Evolutionary conservation across 2,113 vertebrate genomes (phyloP).

Genomic region (Ophthalmolycus amberensis): DNA sequence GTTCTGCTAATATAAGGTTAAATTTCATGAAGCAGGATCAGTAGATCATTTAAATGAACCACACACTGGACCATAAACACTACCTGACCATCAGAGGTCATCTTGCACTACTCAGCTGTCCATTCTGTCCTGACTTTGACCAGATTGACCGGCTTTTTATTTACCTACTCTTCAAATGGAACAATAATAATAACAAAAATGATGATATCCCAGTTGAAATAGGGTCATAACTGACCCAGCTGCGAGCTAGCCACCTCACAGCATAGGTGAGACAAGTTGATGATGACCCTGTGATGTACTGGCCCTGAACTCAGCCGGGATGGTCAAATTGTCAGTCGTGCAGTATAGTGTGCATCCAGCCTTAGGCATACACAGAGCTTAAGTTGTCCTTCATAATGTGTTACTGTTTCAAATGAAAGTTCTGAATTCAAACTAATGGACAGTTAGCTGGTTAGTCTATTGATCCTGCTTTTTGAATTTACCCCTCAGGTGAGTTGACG

Average conservation of each 20-base stretch:
- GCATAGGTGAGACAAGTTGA: background rate
- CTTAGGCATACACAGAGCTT: conserved; percentile 21
- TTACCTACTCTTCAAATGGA: background rate
- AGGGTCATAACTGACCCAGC: background rate
- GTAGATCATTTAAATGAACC: conserved; percentile 59
- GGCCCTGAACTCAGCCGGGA: conserved; percentile 22
- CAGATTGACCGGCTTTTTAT: background rate
- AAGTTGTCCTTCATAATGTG: conserved; percentile 50
- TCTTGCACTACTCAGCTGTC: background rate
- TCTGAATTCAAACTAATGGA: conserved; percentile 41
- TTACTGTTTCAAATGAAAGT: conserved; percentile 49
- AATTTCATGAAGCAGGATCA: conserved; percentile 81
- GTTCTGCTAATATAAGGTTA: conserved; percentile 62
- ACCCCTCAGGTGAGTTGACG: conserved; percentile 83
- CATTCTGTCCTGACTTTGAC: conserved; percentile 14
- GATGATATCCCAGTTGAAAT: background rate
- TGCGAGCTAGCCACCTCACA: background rate
- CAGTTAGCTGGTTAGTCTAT: conserved; percentile 75
- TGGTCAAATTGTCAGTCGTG: background rate
- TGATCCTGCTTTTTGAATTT: conserved; percentile 84
- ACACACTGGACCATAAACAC: conserved; percentile 57
- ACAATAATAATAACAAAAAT: background rate
- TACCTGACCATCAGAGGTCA: conserved; percentile 28
- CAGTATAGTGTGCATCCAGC: conserved; percentile 49
- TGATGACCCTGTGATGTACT: background rate